A percentile compares a stretch with the other conserved stretches of the same genome.
Conservation (phyloP, 2,797 vertebrate species). For the Pseudochirops cupreus region DNA sequence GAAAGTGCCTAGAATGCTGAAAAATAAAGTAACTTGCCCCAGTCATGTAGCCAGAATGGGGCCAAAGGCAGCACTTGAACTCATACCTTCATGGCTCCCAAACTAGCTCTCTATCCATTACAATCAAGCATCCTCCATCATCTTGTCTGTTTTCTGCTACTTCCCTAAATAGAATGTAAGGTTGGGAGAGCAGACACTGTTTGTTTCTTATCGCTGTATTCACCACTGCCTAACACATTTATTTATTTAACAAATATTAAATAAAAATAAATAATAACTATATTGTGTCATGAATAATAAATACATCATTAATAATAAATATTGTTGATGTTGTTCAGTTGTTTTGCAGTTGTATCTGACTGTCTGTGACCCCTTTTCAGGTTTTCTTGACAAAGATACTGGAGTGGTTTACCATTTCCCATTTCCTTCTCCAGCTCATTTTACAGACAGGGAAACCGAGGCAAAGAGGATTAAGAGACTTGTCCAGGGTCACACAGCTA, state of each 20-base stretch:
- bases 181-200: not conserved
- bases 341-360: not conserved
- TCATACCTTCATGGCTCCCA: not conserved
- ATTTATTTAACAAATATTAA: not conserved
- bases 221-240: not conserved
- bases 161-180: not conserved
- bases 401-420: not conserved
- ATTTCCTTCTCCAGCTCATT: not conserved
- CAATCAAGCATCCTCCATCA: not conserved
- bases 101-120: not conserved
- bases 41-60: not conserved
- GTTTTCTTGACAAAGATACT: not conserved
- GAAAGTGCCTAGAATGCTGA: not conserved
- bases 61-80: not conserved
- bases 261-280: not conserved
- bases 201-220: not conserved
- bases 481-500: not conserved
- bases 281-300: not conserved
- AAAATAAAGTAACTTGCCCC: not conserved
- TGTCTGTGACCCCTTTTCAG: not conserved
- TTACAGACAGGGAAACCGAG: not conserved
- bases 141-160: not conserved
- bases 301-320: not conserved
- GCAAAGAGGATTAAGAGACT: not conserved
- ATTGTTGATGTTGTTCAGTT: not conserved